phyloP scores from a whole-genome alignment of 2,888 invertebrate genomes.

The Brachyptera putata region DNA sequence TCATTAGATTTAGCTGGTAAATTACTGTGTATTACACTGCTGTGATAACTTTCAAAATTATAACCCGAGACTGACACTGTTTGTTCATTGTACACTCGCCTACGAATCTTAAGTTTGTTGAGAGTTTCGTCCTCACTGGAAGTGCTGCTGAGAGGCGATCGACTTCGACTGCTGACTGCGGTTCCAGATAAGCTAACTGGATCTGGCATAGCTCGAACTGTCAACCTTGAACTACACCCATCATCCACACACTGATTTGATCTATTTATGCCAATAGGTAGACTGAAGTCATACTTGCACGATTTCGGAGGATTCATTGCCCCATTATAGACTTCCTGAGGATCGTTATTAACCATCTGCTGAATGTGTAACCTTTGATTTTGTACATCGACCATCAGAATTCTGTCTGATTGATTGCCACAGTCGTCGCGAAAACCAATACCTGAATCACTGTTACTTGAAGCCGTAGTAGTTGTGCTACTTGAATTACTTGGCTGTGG shows the following conservation, averaged over 20 bases:
- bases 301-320: conserved; percentile 19
- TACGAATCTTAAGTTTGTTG: conserved; percentile 1
- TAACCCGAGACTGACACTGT: conserved; percentile 43
- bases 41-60: neutral
- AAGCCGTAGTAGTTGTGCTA: conserved; percentile 69
- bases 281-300: conserved; percentile 21
- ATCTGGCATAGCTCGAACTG: conserved; percentile 64
- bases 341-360: conserved; percentile 32
- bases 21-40: neutral
- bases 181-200: conserved; percentile 40
- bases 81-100: conserved; percentile 39
- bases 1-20: conserved; percentile 32
- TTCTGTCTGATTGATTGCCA: conserved; percentile 70
- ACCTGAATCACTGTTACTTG: conserved; percentile 92
- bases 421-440: conserved; percentile 91
- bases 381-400: conserved; percentile 68
- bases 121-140: conserved; percentile 35
- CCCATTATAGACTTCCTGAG: conserved; percentile 29
- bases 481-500: conserved; percentile 82
- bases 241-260: conserved; percentile 7
- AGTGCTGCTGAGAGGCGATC: conserved; percentile 38
- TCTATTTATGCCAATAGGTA: conserved; percentile 9
- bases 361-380: conserved; percentile 41
- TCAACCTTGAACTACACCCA: conserved; percentile 45
- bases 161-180: conserved; percentile 34